A percentile compares a stretch with the other conserved stretches of the same genome.
Conservation (phyloP, 2,113 vertebrate genomes). For the western clawed frog (Xenopus tropicalis) region UCB_Xtro_10.0 CM004449.2:88450501-88451000, state of each 20-base stretch:
- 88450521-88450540: too few species aligned
- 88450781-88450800: conserved; percentile 22
- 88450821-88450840: neutral
- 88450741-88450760: conserved; percentile 22
- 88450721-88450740: conserved; percentile 23
- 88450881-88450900: neutral
- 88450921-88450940: neutral
- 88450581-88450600: too few species aligned
- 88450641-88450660: neutral
- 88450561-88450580: too few species aligned
- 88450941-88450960: too few species aligned
- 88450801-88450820: conserved; percentile 15
- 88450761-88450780: conserved; percentile 11
- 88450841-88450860: neutral
- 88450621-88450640: too few species aligned
- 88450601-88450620: too few species aligned
- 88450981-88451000: conserved; percentile 23
- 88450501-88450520: too few species aligned
- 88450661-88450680: neutral
- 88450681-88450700: conserved; percentile 15
- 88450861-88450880: neutral
- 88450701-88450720: conserved; percentile 15
- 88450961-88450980: too few species aligned
- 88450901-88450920: neutral
- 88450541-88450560: too few species aligned